Conservation (phyloP, 2,888 invertebrate genomes). For the Pyrochroa serraticornis region DNA sequence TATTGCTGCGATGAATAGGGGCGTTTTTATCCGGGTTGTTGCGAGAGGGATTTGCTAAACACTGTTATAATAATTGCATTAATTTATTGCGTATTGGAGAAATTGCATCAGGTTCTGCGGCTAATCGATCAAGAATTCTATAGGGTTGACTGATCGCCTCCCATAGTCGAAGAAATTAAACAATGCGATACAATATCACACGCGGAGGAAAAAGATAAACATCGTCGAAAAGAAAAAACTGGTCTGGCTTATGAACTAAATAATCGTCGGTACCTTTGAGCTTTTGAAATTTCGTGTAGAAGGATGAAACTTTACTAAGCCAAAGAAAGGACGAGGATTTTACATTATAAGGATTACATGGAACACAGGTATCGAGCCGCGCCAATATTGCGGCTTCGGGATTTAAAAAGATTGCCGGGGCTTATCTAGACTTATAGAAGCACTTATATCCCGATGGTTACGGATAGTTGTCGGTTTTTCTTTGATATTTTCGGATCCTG, state of each 20-base stretch:
- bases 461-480: constrained; percentile 39
- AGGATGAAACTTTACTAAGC: constrained; percentile 55
- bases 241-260: constrained; percentile 48
- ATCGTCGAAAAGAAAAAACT: not conserved
- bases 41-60: constrained; percentile 18
- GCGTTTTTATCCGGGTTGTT: constrained; percentile 38
- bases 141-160: too few species aligned
- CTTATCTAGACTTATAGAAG: constrained; percentile 55
- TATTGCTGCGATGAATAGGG: constrained; percentile 54
- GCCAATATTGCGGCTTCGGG: constrained; percentile 53
- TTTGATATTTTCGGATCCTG: not conserved
- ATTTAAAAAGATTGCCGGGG: constrained; percentile 56
- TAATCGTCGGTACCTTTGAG: constrained; percentile 55
- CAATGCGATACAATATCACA: constrained; percentile 8
- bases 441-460: constrained; percentile 48
- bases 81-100: constrained; percentile 5
- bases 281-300: constrained; percentile 50
- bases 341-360: constrained; percentile 58
- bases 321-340: constrained; percentile 56
- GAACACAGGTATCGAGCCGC: constrained; percentile 52
- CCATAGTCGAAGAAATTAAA: constrained; percentile 2
- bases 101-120: too few species aligned
- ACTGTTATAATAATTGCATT: constrained; percentile 31
- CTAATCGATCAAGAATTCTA: too few species aligned
- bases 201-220: not conserved